Evolutionary conservation across 2,113 vertebrate genomes (phyloP).

Genomic region (Tragelaphus imberbis): DNA sequence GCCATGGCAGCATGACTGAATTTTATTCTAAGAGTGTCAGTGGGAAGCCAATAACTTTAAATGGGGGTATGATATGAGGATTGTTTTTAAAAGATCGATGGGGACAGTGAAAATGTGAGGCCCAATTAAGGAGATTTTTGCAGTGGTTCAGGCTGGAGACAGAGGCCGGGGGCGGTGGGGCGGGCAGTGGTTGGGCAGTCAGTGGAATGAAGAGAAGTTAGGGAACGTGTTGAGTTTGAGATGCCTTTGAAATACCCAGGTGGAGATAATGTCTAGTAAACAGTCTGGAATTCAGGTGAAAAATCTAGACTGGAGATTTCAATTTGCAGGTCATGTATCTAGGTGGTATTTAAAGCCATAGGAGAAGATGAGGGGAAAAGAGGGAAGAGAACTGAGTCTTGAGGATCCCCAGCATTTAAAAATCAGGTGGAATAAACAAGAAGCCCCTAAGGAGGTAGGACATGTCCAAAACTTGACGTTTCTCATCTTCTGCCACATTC

Average conservation of each 20-base stretch:
- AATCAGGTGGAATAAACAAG: neutral
- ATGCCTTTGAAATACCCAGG: neutral
- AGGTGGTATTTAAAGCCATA: neutral
- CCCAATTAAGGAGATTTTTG: neutral
- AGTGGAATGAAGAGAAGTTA: neutral
- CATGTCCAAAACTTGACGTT: neutral
- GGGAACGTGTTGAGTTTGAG: neutral
- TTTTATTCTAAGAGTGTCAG: neutral
- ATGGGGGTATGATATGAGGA: neutral
- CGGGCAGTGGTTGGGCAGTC: neutral
- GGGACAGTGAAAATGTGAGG: neutral
- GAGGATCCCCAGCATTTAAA: neutral
- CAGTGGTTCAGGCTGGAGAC: neutral
- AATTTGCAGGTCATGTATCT: neutral
- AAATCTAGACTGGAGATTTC: neutral
- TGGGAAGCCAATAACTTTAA: neutral
- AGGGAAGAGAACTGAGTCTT: neutral
- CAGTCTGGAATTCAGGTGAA: neutral
- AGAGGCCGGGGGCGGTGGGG: neutral
- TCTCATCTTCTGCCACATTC: neutral
- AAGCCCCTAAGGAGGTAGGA: neutral
- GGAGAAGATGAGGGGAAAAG: neutral
- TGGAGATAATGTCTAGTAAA: neutral
- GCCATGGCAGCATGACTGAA: neutral
- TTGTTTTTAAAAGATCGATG: neutral